Percentiles rank a stretch among this genome's conserved stretches.
Evolutionary conservation across 92 coral and sea anemone genomes (phyloP).

Genomic region (Phenganax marumi): DNA sequence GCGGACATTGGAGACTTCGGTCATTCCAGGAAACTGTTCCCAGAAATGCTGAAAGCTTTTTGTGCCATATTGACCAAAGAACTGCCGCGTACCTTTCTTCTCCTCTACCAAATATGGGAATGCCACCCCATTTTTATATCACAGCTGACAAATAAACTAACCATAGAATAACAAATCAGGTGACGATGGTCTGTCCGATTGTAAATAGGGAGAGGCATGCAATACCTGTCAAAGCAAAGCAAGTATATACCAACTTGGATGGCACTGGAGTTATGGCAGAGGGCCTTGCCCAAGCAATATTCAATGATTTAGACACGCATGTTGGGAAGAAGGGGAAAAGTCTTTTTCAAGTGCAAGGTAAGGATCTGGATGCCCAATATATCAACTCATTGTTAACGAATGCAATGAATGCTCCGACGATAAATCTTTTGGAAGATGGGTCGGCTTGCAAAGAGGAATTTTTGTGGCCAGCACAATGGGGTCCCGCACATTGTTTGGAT

Average conservation of each 20-base stretch:
- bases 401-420: neutral
- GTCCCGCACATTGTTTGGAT: neutral
- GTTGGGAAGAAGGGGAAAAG: neutral
- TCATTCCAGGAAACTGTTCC: neutral
- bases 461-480: neutral
- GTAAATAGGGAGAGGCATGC: neutral
- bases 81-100: neutral
- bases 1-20: slow-evolving; percentile 12
- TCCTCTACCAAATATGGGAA: slow-evolving; percentile 12
- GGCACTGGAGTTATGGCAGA: neutral
- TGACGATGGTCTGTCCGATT: slow-evolving; percentile 8
- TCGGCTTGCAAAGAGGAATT: neutral
- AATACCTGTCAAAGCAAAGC: neutral
- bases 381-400: neutral
- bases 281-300: neutral
- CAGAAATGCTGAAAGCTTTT: neutral
- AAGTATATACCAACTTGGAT: neutral
- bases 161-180: slow-evolving; percentile 14
- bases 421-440: neutral
- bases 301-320: neutral
- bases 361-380: slow-evolving; percentile 21
- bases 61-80: slow-evolving; percentile 16
- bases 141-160: neutral
- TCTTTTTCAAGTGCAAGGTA: neutral
- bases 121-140: slow-evolving; percentile 20